These are phyloP conservation scores for Todiramphus saurophagus DNA, from an alignment of 2,113 vertebrate genomes.

Conservation along the genomic window DNA sequence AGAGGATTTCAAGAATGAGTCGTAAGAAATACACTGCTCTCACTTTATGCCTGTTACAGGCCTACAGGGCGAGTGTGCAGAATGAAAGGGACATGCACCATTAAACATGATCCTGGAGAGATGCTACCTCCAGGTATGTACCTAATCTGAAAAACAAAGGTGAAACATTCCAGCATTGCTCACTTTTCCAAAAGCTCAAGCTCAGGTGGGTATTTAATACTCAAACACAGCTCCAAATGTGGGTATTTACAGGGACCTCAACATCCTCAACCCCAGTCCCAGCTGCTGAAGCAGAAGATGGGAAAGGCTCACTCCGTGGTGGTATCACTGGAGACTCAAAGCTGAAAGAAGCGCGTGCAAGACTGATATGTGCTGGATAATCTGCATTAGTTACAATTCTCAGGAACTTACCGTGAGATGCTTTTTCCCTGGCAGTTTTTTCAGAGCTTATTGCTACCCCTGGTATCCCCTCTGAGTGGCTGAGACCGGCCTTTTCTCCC, in stretches of 20 bases:
- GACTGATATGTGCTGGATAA: not conserved
- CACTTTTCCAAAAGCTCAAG: not conserved
- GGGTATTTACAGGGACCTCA: not conserved
- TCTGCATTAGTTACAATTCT: not conserved
- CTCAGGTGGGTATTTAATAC: not conserved
- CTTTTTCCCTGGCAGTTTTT: not conserved
- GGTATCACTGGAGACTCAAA: not conserved
- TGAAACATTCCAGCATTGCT: not conserved
- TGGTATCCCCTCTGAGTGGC: not conserved
- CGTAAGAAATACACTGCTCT: not conserved
- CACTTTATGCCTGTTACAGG: not conserved
- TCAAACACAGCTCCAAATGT: not conserved
- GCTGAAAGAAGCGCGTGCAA: not conserved
- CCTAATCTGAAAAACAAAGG: not conserved
- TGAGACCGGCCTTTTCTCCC: not conserved
- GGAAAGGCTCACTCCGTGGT: not conserved
- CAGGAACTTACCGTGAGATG: not conserved
- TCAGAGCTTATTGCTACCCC: not conserved
- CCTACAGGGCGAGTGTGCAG: not conserved
- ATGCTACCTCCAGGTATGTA: not conserved
- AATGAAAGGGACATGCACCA: not conserved
- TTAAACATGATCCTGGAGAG: not conserved
- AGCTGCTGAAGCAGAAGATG: not conserved
- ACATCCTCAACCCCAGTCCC: not conserved
- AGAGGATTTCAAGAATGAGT: not conserved